A percentile compares a stretch with the other conserved stretches of the same genome.
These are phyloP conservation scores for Amia ocellicauda DNA, from an alignment of 2,113 vertebrate genomes.

Conservation along the genomic window DNA sequence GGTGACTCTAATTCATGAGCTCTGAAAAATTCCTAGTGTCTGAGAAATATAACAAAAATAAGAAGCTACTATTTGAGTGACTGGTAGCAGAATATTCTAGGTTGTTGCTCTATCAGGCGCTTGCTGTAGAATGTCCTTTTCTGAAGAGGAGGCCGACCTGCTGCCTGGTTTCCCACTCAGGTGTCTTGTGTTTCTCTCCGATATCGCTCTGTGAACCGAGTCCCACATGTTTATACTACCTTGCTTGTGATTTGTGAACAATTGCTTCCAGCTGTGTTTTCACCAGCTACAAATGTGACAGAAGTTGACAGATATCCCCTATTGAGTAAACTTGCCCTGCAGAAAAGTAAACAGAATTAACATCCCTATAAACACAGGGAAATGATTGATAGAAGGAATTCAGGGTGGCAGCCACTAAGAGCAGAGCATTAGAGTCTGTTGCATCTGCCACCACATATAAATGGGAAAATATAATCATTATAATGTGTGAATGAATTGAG, in stretches of 20 bases:
- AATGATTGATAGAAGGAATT: constrained; percentile 5
- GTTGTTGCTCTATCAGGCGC: no score
- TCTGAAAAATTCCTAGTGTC: no score
- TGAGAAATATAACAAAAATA: no score
- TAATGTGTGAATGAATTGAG: no score
- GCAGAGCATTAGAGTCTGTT: background rate
- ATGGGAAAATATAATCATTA: no score
- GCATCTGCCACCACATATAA: background rate
- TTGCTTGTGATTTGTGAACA: background rate
- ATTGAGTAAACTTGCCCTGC: constrained; percentile 1
- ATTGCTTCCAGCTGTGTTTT: constrained; percentile 5
- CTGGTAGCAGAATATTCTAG: no score
- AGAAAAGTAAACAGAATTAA: constrained; percentile 2
- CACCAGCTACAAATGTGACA: background rate
- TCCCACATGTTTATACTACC: background rate
- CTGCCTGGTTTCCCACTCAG: background rate
- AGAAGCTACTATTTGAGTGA: no score
- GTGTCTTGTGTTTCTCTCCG: background rate
- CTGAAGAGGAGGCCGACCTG: background rate
- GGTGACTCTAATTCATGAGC: no score
- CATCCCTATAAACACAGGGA: background rate
- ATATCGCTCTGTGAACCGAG: background rate
- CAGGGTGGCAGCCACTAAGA: constrained; percentile 1
- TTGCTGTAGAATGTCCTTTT: background rate
- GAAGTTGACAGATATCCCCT: background rate